Evolutionary conservation across 1,140 invertebrate genomes (phyloP).

Genomic region (Coptotermes formosanus): DNA sequence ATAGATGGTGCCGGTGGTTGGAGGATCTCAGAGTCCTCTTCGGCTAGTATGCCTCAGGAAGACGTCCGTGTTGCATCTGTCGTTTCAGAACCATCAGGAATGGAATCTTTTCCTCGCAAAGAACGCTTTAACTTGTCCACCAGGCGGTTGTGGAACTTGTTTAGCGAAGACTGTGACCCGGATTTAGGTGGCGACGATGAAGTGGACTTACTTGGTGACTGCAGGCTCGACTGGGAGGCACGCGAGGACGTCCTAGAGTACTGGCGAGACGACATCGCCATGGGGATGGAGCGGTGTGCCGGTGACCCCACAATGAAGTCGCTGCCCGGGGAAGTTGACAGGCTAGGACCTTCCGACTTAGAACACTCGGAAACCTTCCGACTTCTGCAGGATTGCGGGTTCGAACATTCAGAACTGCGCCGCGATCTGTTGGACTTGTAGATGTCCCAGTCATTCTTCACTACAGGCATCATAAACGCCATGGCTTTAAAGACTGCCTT

Average conservation of each 20-base stretch:
- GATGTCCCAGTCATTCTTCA: constrained; percentile 90
- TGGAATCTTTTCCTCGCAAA: constrained; percentile 62
- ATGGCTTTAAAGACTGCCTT: constrained; percentile 47
- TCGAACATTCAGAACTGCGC: constrained; percentile 70
- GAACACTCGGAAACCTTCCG: constrained; percentile 77
- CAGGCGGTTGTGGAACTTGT: constrained; percentile 81
- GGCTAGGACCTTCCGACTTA: constrained; percentile 71
- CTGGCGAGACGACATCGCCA: constrained; percentile 52
- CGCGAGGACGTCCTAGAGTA: constrained; percentile 60
- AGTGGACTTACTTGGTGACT: constrained; percentile 54
- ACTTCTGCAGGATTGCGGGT: constrained; percentile 62
- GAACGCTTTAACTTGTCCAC: constrained; percentile 80
- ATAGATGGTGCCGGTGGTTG: background rate
- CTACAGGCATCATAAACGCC: constrained; percentile 92
- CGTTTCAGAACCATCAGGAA: constrained; percentile 46
- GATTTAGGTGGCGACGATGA: constrained; percentile 63
- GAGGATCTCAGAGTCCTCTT: constrained; percentile 15
- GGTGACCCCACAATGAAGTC: constrained; percentile 58
- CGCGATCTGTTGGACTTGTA: constrained; percentile 78
- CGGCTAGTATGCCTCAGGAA: constrained; percentile 27
- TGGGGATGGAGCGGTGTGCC: constrained; percentile 63
- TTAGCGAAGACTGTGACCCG: constrained; percentile 59
- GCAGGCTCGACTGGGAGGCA: constrained; percentile 57
- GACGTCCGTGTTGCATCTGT: background rate
- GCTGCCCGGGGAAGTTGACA: constrained; percentile 69